Evolutionary conservation across 2,888 invertebrate species (phyloP).

Genomic region (Agonopterix subpropinquella): DNA sequence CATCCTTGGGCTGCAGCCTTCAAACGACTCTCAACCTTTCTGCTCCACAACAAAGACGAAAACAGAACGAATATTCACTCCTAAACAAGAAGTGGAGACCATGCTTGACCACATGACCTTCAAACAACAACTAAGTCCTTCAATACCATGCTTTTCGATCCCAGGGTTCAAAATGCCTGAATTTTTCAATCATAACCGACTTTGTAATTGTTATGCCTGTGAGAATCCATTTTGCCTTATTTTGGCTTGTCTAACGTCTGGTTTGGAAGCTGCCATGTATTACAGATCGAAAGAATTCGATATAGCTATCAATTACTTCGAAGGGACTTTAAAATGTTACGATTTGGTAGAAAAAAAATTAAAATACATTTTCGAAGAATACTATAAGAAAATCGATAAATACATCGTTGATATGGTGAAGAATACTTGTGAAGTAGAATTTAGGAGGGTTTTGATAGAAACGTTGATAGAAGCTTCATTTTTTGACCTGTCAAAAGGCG

Average conservation of each 20-base stretch:
- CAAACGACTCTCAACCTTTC: constrained; percentile 19
- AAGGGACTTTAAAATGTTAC: constrained; percentile 33
- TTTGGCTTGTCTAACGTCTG: constrained; percentile 27
- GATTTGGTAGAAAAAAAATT: constrained; percentile 27
- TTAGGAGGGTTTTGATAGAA: constrained; percentile 28
- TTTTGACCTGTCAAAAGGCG: constrained; percentile 36
- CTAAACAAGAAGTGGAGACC: constrained; percentile 41
- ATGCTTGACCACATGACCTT: constrained; percentile 40
- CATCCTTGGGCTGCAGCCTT: constrained; percentile 38
- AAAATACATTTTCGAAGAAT: constrained; percentile 12
- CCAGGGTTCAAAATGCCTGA: constrained; percentile 36
- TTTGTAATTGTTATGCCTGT: constrained; percentile 46
- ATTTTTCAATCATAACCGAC: constrained; percentile 31
- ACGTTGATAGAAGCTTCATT: constrained; percentile 42
- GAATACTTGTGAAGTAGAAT: constrained; percentile 19
- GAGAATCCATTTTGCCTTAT: constrained; percentile 25
- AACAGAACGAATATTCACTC: constrained; percentile 17
- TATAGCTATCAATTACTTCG: constrained; percentile 50
- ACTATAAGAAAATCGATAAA: constrained; percentile 20
- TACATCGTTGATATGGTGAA: constrained; percentile 30
- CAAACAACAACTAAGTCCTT: constrained; percentile 38
- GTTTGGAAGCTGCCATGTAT: constrained; percentile 44
- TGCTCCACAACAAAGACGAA: constrained; percentile 2
- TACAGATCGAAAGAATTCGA: constrained; percentile 40
- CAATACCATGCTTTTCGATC: constrained; percentile 21